Base-by-base conservation (phyloP, 1,140 invertebrate genomes). In the Aporrectodea caliginosa region DNA sequence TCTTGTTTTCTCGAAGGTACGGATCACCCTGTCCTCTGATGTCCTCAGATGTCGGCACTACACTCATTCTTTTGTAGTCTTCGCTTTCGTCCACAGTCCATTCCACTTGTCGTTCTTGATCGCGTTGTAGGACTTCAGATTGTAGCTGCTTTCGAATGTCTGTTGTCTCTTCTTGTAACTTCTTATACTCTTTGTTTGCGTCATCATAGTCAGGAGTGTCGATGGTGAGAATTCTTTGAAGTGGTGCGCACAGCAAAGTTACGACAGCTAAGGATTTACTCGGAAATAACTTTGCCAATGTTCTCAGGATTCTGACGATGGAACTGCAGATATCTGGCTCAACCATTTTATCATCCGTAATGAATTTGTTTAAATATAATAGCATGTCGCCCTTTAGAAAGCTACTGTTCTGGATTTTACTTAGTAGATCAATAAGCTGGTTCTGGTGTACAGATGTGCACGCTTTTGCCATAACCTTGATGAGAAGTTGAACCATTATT, bases 1-100 rank as follows among this genome's bases (percentile, higher is more conserved):
- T 84, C 70, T 92, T 90, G 84, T 92, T 93, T 16, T 90, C 86
- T 1, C 91, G 86, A 14, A 93, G 80, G 86, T 90, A 91, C 29
- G 87, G 84, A 69, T 82, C 80, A 35, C 83, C 73, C n/a, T 83
- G 75, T n/a, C 81, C 73, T 14, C 83, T 77, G 31, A 89, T 77
- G 75, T 89, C 88, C 30, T 75, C 74, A 0, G 78, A 75, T n/a
- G 79, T 75, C 12, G 88, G 88, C 75, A 86, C 80, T 22, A 87
- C 81, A 6, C 80, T 79, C 2, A 89, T 71, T n/a, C 35, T 81
- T 73, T 1, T 85, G 81, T 78, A 88, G 88, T 87, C 81, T 43
- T 87, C 83, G 0, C 6, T 22, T 58, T 22, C 43, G 43, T 6
- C 22, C 43, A 58, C 6, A 22, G n/a, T n/a, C n/a, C 43, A 58